Conservation (phyloP, 2,113 vertebrate genomes). For the Bos javanicus region DNA sequence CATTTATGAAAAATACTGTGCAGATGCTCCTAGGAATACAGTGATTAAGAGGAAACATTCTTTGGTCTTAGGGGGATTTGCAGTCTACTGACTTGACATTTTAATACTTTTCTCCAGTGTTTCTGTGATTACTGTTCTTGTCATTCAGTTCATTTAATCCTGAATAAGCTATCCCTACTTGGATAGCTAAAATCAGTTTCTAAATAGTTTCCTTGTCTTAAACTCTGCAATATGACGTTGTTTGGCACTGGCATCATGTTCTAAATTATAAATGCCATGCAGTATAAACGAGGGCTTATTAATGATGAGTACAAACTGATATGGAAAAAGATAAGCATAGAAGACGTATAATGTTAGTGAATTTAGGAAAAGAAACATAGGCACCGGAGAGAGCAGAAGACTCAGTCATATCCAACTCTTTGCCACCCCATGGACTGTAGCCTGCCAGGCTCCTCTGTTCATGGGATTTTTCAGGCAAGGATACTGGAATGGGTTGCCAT, state of each 20-base stretch:
- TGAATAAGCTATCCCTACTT: neutral
- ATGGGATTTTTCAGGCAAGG: neutral
- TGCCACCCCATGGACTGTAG: neutral
- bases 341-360: neutral
- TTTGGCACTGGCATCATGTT: neutral
- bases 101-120: neutral
- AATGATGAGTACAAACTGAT: neutral
- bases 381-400: accelerated
- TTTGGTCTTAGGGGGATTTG: neutral
- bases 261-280: neutral
- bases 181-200: neutral
- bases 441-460: accelerated
- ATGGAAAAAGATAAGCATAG: neutral
- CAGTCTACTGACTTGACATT: neutral
- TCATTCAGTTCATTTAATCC: neutral
- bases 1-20: neutral
- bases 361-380: neutral
- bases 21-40: neutral
- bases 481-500: neutral
- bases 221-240: neutral
- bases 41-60: neutral
- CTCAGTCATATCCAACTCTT: accelerated
- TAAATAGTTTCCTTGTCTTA: neutral
- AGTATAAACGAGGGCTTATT: neutral
- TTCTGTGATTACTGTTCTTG: neutral